Percentiles rank a stretch among this genome's conserved stretches.
These are phyloP conservation scores for Euzophera pinguis DNA, from an alignment of 2,888 invertebrate genomes.

Conservation along the genomic window DNA sequence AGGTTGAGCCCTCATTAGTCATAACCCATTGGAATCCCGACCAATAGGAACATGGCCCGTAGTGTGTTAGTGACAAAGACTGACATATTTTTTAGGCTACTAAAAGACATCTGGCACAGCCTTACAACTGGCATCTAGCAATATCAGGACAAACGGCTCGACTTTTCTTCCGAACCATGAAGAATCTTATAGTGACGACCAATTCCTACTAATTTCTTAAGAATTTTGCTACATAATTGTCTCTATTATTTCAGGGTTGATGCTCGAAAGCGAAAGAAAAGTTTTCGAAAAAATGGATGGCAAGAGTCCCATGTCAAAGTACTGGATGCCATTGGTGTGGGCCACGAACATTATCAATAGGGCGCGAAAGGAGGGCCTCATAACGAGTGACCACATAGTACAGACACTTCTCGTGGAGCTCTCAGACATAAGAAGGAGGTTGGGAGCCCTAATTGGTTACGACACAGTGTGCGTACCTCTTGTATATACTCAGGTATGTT, in stretches of 20 bases:
- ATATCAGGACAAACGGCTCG: no score
- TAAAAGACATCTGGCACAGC: no score
- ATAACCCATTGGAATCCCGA: slow-evolving; percentile 95
- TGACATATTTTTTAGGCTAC: no score
- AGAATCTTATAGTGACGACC: no score
- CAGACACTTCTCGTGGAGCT: slow-evolving; percentile 94
- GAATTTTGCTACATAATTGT: not conserved
- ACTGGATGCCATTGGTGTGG: slow-evolving; percentile 97
- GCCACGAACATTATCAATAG: slow-evolving; percentile 94
- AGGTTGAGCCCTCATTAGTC: slow-evolving; percentile 90
- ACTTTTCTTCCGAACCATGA: no score
- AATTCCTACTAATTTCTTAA: no score
- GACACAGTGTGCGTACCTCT: slow-evolving; percentile 95
- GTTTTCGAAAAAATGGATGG: slow-evolving; percentile 94
- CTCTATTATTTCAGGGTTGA: slow-evolving; percentile 82
- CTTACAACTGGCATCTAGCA: no score
- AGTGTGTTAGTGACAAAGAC: no score
- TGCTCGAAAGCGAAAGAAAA: slow-evolving; percentile 94
- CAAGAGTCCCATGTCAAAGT: slow-evolving; percentile 92
- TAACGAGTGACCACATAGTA: slow-evolving; percentile 94
- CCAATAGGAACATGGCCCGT: no score
- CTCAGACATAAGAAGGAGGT: slow-evolving; percentile 90
- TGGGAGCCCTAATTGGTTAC: slow-evolving; percentile 93
- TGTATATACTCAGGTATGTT: slow-evolving; percentile 92
- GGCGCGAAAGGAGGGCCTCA: slow-evolving; percentile 90